Evolutionary conservation across 2,113 vertebrate species (phyloP).

Genomic region (Gorsachius goisagi): DNA sequence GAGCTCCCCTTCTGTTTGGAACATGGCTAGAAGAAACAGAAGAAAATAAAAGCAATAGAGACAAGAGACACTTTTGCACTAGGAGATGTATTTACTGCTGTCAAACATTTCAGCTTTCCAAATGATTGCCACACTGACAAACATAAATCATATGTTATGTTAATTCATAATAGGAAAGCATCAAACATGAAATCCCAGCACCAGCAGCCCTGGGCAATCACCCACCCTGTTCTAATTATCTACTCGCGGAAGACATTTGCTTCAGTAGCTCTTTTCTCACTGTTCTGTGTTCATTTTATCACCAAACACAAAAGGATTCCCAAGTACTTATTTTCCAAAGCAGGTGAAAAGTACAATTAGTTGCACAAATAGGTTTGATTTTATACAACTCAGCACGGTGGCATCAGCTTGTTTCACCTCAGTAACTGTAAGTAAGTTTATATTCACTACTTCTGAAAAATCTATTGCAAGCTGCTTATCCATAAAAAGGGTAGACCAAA

Average conservation of each 20-base stretch:
- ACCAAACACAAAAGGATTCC: not conserved
- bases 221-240: not conserved
- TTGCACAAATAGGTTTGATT: not conserved
- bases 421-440: not conserved
- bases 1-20: not conserved
- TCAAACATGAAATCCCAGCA: not conserved
- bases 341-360: not conserved
- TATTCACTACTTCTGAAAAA: not conserved
- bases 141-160: not conserved
- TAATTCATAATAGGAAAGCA: not conserved
- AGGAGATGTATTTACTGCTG: not conserved
- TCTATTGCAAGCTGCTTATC: not conserved
- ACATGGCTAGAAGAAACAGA: not conserved
- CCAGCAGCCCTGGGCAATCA: not conserved
- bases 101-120: not conserved
- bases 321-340: not conserved
- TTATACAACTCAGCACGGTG: rapidly evolving
- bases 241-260: not conserved
- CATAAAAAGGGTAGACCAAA: not conserved
- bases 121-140: not conserved
- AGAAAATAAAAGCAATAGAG: not conserved
- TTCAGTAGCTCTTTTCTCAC: not conserved
- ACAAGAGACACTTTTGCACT: not conserved
- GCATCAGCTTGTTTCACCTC: not conserved
- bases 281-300: not conserved